Conservation (phyloP, 2,113 vertebrate species). For the Melanerpes aurifrons region DNA sequence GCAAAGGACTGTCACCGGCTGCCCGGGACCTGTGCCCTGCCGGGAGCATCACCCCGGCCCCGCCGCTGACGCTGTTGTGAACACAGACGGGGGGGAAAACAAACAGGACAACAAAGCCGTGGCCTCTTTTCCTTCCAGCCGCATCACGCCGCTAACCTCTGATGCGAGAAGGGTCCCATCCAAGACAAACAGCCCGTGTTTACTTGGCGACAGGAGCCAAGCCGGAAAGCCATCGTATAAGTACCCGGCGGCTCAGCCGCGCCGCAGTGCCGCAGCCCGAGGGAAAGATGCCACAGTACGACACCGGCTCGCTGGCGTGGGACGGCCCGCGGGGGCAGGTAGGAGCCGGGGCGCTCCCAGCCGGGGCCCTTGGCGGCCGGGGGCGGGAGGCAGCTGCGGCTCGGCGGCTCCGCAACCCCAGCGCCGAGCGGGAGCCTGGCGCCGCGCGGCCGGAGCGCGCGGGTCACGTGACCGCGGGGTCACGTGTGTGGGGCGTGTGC, state of each 20-base stretch:
- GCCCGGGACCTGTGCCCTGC: rapidly evolving
- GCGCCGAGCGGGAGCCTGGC: no score
- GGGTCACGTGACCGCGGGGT: rapidly evolving
- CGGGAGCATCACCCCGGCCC: rapidly evolving
- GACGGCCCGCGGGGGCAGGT: slow-evolving; percentile 15
- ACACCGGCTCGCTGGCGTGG: neutral
- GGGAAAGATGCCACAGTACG: neutral
- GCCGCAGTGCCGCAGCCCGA: neutral
- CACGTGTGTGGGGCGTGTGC: rapidly evolving
- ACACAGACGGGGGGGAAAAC: neutral
- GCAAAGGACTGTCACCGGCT: neutral
- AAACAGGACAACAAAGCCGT: neutral
- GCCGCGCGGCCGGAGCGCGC: neutral
- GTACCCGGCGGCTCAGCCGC: neutral
- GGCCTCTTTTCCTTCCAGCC: neutral
- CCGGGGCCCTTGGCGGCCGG: rapidly evolving
- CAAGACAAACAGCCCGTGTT: slow-evolving; percentile 21
- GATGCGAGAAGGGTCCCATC: neutral
- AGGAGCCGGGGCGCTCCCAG: neutral
- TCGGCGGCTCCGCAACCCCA: no score
- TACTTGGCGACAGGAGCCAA: neutral
- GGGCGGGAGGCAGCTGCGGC: no score
- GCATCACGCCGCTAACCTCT: neutral
- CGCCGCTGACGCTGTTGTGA: neutral
- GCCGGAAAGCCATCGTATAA: neutral